Base-by-base conservation (phyloP, 2,797 vertebrate genomes). In the Muraenolepis orangiensis region DNA sequence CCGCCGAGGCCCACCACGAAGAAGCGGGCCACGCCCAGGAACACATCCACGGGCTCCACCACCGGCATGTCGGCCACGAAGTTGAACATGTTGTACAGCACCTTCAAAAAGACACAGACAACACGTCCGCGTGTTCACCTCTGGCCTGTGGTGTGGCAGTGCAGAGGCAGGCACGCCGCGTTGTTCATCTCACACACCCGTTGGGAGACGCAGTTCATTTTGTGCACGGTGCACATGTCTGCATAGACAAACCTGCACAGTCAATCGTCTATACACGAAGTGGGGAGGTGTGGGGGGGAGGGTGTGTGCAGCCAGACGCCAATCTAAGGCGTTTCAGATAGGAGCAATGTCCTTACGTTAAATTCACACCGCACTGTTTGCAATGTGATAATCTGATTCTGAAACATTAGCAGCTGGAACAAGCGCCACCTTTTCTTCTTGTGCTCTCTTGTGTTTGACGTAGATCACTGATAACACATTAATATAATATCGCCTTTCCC, bases 41-140 rank as follows among this genome's bases (percentile, higher is more conserved):
- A 96, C 87, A 98, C 93, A 6, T 98, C 96, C 84, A 93, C 88
- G 0, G 95, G 94, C 82, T 95, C 94, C 88, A 98, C 96, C 83
- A 92, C 95, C 11, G 91, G 95, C 96, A 98, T 95, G 81, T 94
- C 92, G 64, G 95, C 95, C 88, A 98, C 95, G 67, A 96, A 96
- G 90, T 91, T 97, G 91, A 99, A 98, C 90, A 99, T 94, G 92
- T 96, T 98, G 94, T 99, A 99, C 88, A 98, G 89, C 83, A 96
- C 97, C 98, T 99, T n/a, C n/a, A n/a, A 87, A 61, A 77, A 0
- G 0, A 26, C 34, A 71, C 31, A 73, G 23, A 71, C 13, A 42
- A 66, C 12, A 5, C 36, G 69, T 3, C 64, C 18, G 70, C n/a
- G 57, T 16, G 20, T 4, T 38, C 6, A 70, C n/a, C 30, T 20